Evolutionary conservation across 2,797 vertebrate genomes (phyloP).

Genomic region (Tragelaphus eurycerus): DNA sequence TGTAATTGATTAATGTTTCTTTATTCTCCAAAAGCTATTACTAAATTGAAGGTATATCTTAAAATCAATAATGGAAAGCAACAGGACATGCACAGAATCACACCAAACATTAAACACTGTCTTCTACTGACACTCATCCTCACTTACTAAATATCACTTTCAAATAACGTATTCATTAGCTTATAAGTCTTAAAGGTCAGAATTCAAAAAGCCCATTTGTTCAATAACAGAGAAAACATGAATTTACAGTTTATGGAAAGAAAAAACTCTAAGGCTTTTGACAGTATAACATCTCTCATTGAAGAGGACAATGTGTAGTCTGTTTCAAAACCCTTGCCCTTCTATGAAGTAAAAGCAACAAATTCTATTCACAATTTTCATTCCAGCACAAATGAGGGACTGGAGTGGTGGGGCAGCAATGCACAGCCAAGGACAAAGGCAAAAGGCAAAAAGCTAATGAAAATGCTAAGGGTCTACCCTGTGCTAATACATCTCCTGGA

Average conservation of each 20-base stretch:
- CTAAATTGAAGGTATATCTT: constrained; percentile 18
- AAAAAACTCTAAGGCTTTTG: not conserved
- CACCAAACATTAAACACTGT: not conserved
- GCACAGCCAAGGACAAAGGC: not conserved
- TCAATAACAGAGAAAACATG: constrained; percentile 8
- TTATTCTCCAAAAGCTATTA: constrained; percentile 27
- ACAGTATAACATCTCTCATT: not conserved
- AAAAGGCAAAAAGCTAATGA: constrained; percentile 4
- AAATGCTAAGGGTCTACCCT: not conserved
- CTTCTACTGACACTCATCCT: not conserved
- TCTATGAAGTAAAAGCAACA: not conserved
- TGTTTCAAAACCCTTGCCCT: not conserved
- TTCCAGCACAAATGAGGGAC: not conserved
- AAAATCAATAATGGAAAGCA: constrained; percentile 31
- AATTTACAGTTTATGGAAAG: not conserved
- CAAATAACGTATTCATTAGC: not conserved
- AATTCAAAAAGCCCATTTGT: constrained; percentile 12
- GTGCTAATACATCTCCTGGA: not conserved
- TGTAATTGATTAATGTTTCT: constrained; percentile 32
- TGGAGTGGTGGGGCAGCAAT: not conserved
- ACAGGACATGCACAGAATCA: not conserved
- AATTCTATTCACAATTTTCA: not conserved
- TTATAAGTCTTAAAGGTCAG: not conserved
- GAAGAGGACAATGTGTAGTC: not conserved
- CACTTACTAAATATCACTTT: not conserved